Evolutionary conservation across 2,113 vertebrate species (phyloP).

Genomic region (Tauraco erythrolophus): DNA sequence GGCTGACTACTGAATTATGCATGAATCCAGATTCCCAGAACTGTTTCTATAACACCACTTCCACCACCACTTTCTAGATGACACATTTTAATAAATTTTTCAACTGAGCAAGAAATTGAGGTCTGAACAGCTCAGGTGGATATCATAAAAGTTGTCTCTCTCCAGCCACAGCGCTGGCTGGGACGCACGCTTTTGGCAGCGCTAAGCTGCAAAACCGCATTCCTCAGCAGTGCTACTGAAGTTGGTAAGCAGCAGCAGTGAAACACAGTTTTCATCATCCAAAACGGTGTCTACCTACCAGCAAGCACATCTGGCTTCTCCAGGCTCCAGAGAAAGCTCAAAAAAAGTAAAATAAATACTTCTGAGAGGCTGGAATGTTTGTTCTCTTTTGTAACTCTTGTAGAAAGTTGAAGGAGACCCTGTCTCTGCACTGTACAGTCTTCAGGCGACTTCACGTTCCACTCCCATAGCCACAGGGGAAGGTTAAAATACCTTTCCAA

Average conservation of each 20-base stretch:
- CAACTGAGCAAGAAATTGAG: not conserved
- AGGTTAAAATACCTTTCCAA: not conserved
- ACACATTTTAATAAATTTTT: not conserved
- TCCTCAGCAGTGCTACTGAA: not conserved
- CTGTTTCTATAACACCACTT: not conserved
- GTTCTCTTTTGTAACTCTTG: not conserved
- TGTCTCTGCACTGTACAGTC: not conserved
- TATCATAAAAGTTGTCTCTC: fast-evolving
- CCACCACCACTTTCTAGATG: not conserved
- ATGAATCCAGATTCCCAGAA: not conserved
- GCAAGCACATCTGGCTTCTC: not conserved
- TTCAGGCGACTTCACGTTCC: not conserved
- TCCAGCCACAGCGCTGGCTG: not conserved
- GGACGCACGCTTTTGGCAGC: fast-evolving
- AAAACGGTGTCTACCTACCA: not conserved
- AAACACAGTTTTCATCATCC: not conserved
- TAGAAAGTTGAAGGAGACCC: not conserved
- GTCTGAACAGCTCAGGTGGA: not conserved
- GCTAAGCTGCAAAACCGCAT: not conserved
- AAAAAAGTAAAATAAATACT: not conserved
- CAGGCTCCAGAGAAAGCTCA: not conserved
- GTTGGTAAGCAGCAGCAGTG: not conserved
- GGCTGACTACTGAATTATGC: not conserved
- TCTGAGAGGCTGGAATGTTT: not conserved
- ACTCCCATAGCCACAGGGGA: not conserved